Evolutionary conservation across 2,888 invertebrate species (phyloP).

Genomic region (Meloe dianella): DNA sequence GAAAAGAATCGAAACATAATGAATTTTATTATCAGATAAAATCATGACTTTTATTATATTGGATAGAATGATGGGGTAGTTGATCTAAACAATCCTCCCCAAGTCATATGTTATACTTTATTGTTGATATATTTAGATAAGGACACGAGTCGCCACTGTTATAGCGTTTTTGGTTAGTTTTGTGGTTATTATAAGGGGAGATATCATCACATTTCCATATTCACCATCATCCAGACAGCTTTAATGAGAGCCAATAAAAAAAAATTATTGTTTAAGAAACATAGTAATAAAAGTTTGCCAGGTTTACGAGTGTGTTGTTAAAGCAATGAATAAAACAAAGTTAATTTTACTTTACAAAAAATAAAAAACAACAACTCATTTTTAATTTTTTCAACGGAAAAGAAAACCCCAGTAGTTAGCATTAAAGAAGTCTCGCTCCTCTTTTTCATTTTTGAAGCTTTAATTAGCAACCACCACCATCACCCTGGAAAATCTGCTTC

Average conservation of each 20-base stretch:
- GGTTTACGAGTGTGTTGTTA: not conserved
- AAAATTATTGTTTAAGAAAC: slow-evolving; percentile 4
- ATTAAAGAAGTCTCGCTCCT: not conserved
- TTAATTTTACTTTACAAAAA: not conserved
- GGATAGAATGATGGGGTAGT: not conserved
- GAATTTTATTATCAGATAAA: not conserved
- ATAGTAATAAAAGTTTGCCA: not conserved
- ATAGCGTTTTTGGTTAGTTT: not conserved
- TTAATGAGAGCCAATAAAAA: not conserved
- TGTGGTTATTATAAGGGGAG: not conserved
- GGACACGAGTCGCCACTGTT: not conserved
- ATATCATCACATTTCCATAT: slow-evolving; percentile 7
- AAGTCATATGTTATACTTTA: not conserved
- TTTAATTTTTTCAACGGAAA: not conserved
- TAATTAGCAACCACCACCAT: slow-evolving; percentile 3
- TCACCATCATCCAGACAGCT: slow-evolving; percentile 7
- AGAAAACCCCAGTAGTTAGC: too few species aligned
- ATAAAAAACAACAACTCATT: not conserved
- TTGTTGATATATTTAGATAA: not conserved
- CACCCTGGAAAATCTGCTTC: not conserved
- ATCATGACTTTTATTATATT: slow-evolving; percentile 3
- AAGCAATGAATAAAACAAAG: not conserved
- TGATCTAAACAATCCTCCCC: not conserved
- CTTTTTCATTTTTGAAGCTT: not conserved
- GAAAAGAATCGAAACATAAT: not conserved